Evolutionary conservation across 2,797 vertebrate species (phyloP).

Genomic region (Novumbra hubbsi): DNA sequence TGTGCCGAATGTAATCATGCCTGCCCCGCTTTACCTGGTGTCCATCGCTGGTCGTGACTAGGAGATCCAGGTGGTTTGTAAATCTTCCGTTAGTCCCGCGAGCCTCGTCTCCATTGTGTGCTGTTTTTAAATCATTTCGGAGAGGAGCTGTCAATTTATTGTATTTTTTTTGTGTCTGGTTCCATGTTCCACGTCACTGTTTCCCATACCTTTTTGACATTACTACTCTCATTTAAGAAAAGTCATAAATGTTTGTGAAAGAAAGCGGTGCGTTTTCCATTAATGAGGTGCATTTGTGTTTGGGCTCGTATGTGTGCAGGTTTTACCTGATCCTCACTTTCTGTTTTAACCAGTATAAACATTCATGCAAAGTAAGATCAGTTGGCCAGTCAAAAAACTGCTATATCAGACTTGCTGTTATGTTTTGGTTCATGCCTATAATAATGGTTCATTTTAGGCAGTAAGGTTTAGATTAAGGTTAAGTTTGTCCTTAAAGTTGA

Average conservation of each 20-base stretch:
- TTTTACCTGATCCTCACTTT: too few species aligned
- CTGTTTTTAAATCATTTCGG: slow-evolving; percentile 44
- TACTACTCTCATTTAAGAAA: slow-evolving; percentile 44
- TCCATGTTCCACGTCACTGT: slow-evolving; percentile 21
- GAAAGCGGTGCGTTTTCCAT: slow-evolving; percentile 36
- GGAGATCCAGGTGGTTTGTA: slow-evolving; percentile 17
- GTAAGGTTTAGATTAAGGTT: too few species aligned
- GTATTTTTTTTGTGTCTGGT: slow-evolving; percentile 25
- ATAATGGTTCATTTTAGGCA: too few species aligned
- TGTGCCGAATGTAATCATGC: slow-evolving; percentile 30
- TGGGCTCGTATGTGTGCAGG: slow-evolving; percentile 18
- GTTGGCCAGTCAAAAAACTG: too few species aligned
- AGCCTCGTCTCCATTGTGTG: slow-evolving; percentile 31
- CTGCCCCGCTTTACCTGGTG: slow-evolving; percentile 30
- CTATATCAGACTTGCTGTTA: too few species aligned
- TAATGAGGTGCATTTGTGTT: slow-evolving; percentile 1
- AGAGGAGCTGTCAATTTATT: slow-evolving; percentile 28
- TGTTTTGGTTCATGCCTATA: too few species aligned
- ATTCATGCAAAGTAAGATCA: too few species aligned
- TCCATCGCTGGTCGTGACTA: slow-evolving; percentile 22
- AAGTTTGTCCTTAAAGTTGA: too few species aligned
- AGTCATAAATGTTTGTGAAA: slow-evolving; percentile 41
- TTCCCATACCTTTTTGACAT: slow-evolving; percentile 22
- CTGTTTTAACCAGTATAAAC: too few species aligned
- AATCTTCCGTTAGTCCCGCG: slow-evolving; percentile 22